Evolutionary conservation across 2,113 vertebrate genomes (phyloP).

Genomic region (Murina feae): DNA sequence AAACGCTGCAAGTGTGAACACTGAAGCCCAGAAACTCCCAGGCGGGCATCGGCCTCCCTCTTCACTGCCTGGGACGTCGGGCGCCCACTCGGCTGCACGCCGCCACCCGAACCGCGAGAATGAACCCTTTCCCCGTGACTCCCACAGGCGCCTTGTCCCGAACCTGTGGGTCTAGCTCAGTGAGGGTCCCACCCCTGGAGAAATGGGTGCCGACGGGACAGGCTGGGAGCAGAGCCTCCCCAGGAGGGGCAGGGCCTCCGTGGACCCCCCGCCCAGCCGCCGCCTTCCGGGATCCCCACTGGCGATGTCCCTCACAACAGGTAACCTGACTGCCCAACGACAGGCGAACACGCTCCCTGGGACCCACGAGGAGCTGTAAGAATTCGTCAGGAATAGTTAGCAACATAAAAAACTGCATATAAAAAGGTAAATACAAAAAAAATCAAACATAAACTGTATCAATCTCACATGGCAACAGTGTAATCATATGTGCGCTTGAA

Average conservation of each 20-base stretch:
- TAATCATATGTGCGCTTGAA: too few relatives aligned
- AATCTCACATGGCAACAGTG: neutral
- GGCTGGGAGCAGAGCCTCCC: too few relatives aligned
- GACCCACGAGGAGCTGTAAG: neutral
- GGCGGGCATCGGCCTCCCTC: neutral
- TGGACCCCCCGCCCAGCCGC: neutral
- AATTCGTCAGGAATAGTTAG: neutral
- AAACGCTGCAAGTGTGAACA: neutral
- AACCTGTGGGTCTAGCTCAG: too few relatives aligned
- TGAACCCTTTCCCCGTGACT: too few relatives aligned
- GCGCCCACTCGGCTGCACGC: too few relatives aligned
- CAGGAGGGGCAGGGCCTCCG: too few relatives aligned
- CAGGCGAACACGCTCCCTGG: too few relatives aligned
- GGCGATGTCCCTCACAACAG: fast-evolving
- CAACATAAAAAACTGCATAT: neutral
- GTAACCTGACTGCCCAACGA: neutral
- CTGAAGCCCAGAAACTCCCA: neutral
- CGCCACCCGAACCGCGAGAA: too few relatives aligned
- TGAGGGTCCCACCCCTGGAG: too few relatives aligned
- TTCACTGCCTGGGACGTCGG: too few relatives aligned
- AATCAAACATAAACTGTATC: neutral
- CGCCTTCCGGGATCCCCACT: neutral
- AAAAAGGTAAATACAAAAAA: neutral
- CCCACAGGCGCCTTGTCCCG: too few relatives aligned
- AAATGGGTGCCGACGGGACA: too few relatives aligned